These are phyloP conservation scores for Darevskia mixta DNA, from an alignment of 2,797 vertebrate species.

Conservation along the genomic window DNA sequence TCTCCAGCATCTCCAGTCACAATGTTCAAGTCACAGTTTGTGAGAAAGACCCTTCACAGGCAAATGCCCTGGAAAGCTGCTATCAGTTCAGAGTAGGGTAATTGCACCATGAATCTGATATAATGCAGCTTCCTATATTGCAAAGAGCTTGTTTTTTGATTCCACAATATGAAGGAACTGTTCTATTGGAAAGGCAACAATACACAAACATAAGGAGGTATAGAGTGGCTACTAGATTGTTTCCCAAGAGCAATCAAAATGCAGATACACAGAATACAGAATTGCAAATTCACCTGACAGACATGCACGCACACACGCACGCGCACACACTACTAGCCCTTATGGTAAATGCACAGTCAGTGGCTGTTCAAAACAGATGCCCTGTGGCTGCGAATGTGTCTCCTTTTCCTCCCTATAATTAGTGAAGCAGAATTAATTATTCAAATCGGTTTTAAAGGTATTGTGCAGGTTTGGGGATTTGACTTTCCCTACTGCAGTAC, in stretches of 20 bases:
- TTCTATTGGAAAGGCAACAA: not conserved
- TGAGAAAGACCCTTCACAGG: not conserved
- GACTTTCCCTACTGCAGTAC: not conserved
- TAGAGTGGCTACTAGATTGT: not conserved
- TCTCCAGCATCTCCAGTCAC: not conserved
- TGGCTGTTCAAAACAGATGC: not conserved
- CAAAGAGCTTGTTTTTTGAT: not conserved
- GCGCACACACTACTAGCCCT: not conserved
- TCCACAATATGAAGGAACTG: not conserved
- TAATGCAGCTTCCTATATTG: not conserved
- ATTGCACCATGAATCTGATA: not conserved
- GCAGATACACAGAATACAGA: not conserved
- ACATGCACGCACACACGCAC: accelerated
- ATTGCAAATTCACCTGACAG: not conserved
- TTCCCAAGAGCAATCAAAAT: not conserved
- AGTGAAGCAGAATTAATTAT: not conserved
- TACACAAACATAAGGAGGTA: no score
- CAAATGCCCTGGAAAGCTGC: not conserved
- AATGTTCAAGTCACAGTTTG: not conserved
- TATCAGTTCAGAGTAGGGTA: not conserved
- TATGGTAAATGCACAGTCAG: not conserved
- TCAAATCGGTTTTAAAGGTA: not conserved
- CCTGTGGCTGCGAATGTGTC: not conserved
- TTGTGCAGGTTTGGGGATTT: not conserved
- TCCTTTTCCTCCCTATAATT: not conserved